Evolutionary conservation across 37 sponge, comb jelly and placozoan genomes (phyloP), one percentile per base, ranked within the genome.

Genomic region (Diacarnus erythraeanus): DNA sequence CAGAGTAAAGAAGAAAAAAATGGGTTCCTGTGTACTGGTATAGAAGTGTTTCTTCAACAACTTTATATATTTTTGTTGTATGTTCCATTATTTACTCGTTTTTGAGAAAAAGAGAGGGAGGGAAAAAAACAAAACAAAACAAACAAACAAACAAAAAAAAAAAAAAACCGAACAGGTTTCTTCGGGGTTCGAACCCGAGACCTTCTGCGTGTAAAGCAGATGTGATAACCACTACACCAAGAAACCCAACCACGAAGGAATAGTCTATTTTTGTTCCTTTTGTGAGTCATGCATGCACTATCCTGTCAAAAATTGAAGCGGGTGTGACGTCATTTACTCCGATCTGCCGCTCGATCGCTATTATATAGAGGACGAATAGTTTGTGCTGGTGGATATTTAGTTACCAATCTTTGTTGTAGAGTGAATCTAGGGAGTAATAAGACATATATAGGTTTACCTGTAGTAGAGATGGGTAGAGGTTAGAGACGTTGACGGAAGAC

Each of bases 191-290:
- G 93, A 93, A 93, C 93, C 93, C 93, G 88, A 87, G 93, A 93
- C 93, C 93, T 93, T 93, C 93, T 93, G 93, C 93, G 93, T 93
- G 93, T 93, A 88, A 93, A 93, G 93, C 93, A 93, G 93, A 93
- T 83, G 93, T 93, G 93, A 93, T 93, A 93, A 85, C 93, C 93
- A 88, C 93, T 93, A 93, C 93, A 93, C 93, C 89, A 93, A 82
- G 88, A 87, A 88, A 93, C 93, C 93, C 22, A 6, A 22, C 35
- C 54, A 18, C 41, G 23, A 20, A 5, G n/a, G 64, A 25, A 27
- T 63, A 27, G 8, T 6, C 64, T 30, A 15, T 63, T 63, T 63
- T 27, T 23, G 51, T 47, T 47, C 12, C 12, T 15, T 47, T 47
- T 6, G 10, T 47, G 12, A 47, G 51, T n/a, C n/a, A n/a, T n/a